Base-by-base conservation (phyloP, 1,140 invertebrate genomes). In the Panulirus ornatus region DNA sequence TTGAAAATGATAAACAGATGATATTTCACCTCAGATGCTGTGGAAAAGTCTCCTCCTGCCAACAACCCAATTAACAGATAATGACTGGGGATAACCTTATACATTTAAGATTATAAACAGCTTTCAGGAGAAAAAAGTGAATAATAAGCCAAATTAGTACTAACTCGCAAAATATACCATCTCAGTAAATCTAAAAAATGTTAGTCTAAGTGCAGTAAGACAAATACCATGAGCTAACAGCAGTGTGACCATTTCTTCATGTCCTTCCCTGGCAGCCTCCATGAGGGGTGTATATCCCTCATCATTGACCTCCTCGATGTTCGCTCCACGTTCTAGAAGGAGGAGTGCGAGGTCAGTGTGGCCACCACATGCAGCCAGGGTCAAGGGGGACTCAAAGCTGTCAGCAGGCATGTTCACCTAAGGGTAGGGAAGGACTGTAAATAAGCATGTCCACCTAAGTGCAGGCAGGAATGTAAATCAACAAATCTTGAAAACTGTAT, bases 281-380 rank as follows among this genome's bases (percentile, higher is more conserved):
- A 99, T 99, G 58, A 99, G 94, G n/a, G 99, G 98, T 9, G 99
- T 99, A 94, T 99, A 99, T n/a, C 99, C 98, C 95, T 99, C 99
- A 94, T 99, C 99, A 94, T 99, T 99, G 14, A 96, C 98, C 95
- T 99, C 99, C 94, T 99, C 99, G 92, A 99, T 98, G 94, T 99
- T 99, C 30, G 99, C 99, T 89, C 98, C 99, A 86, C 98, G 95
- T 93, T 99, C 98, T 88, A 99, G 97, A 47, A 99, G 94, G 83
- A 99, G 94, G 95, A 97, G 97, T 0, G 99, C 99, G 89, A 99
- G 94, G 93, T 99, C 98, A 44, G 99, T 98, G 94, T 99, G 99
- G 38, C 99, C 99, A 88, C 99, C 99, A 94, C 99, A 99, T 16
- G 99, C 98, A 83, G 99, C 99, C 88, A 99, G 94, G 1, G 99